Evolutionary conservation across 2,113 vertebrate genomes (phyloP).

Genomic region (Callorhinus ursinus): DNA sequence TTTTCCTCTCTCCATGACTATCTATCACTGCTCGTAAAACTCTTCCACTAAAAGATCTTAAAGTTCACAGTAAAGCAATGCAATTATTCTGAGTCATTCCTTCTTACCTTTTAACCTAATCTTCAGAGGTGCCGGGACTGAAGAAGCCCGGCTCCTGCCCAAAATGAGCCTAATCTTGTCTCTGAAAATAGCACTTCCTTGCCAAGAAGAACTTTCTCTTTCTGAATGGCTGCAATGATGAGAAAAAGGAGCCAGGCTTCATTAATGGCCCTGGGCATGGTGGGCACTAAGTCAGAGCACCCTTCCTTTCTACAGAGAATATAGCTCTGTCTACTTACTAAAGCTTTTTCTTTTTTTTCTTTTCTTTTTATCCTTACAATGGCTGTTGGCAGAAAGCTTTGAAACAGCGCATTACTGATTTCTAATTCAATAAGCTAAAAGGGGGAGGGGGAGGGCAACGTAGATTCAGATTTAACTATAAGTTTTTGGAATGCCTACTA

Average conservation of each 20-base stretch:
- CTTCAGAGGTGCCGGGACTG: slow-evolving; percentile 57
- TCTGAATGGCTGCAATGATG: slow-evolving; percentile 22
- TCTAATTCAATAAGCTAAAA: slow-evolving; percentile 66
- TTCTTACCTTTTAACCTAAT: slow-evolving; percentile 74
- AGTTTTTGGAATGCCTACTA: slow-evolving; percentile 34
- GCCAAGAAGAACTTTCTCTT: slow-evolving; percentile 70
- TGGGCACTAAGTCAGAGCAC: slow-evolving; percentile 40
- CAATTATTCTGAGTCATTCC: slow-evolving; percentile 74
- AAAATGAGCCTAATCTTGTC: slow-evolving; percentile 68
- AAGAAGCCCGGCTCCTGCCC: slow-evolving; percentile 43
- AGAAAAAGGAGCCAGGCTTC: slow-evolving; percentile 64
- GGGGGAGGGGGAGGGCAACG: background rate
- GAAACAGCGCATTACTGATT: slow-evolving; percentile 63
- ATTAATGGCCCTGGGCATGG: slow-evolving; percentile 50
- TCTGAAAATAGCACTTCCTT: slow-evolving; percentile 70
- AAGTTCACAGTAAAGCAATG: slow-evolving; percentile 64
- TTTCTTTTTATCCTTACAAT: slow-evolving; percentile 47
- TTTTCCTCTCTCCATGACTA: slow-evolving; percentile 63
- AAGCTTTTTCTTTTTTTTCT: background rate
- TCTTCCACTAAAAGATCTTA: slow-evolving; percentile 47
- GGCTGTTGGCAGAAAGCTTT: slow-evolving; percentile 65
- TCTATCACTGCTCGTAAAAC: slow-evolving; percentile 70
- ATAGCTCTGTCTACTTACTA: slow-evolving; percentile 48
- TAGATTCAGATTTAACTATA: background rate
- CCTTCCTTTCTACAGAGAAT: slow-evolving; percentile 61